Percentiles rank a stretch among this genome's conserved stretches.
phyloP scores from a whole-genome alignment of 92 coral and sea anemone species.

The Blastomussa wellsi region DNA sequence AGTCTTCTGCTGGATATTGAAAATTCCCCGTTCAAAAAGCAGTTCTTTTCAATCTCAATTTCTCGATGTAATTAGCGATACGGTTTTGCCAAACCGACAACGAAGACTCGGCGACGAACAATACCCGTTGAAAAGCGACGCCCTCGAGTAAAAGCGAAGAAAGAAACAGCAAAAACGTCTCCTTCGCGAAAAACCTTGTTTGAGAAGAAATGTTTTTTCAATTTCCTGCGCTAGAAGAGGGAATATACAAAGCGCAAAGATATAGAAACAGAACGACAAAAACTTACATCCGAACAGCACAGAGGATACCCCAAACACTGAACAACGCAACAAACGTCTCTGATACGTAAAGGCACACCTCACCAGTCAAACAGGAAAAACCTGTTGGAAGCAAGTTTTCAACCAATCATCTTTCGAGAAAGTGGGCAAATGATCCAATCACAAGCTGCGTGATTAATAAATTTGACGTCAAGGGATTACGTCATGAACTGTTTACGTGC shows the following conservation, averaged over 20 bases:
- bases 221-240: neutral
- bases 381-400: conserved; percentile 57
- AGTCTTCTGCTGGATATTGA: neutral
- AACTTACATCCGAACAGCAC: neutral
- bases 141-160: neutral
- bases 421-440: neutral
- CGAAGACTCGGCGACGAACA: neutral
- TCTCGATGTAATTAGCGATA: neutral
- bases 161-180: neutral
- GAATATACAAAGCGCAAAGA: neutral
- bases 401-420: conserved; percentile 67
- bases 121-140: conserved; percentile 8
- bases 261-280: neutral
- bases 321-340: conserved; percentile 69
- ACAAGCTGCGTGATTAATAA: neutral
- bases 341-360: conserved; percentile 39
- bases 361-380: conserved; percentile 52
- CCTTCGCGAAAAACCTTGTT: neutral
- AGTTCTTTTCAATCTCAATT: neutral
- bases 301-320: conserved; percentile 58
- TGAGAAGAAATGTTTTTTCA: neutral
- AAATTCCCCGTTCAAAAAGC: neutral
- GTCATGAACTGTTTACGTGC: conserved; percentile 34
- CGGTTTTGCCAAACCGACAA: neutral
- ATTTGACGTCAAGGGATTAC: conserved; percentile 29